phyloP scores from a whole-genome alignment of 2,113 vertebrate species.

The Rhegmatorhina hoffmannsi region DNA sequence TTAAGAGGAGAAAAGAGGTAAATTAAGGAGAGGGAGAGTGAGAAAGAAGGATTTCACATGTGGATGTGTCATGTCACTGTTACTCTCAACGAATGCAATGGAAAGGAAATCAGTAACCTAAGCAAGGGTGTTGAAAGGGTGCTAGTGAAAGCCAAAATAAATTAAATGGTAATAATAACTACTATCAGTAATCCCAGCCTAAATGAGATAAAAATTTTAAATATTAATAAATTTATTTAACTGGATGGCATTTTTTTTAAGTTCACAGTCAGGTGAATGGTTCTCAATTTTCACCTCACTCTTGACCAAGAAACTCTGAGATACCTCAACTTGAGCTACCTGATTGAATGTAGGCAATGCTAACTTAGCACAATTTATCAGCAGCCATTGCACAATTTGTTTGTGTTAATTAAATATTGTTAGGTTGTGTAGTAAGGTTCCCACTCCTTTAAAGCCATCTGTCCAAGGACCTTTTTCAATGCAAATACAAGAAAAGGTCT shows the following conservation, averaged over 20 bases:
- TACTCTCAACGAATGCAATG: rapidly evolving
- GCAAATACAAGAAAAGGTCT: not conserved
- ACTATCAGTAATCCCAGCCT: not conserved
- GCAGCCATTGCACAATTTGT: not conserved
- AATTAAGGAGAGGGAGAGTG: not conserved
- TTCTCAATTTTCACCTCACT: not conserved
- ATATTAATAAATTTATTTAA: not conserved
- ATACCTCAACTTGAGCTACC: not conserved
- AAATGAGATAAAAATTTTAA: not conserved
- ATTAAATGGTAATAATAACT: not conserved
- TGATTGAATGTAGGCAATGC: not conserved
- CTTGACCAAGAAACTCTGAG: not conserved
- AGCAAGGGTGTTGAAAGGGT: not conserved
- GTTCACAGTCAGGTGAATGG: not conserved
- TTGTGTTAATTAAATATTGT: not conserved
- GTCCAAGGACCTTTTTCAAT: not conserved
- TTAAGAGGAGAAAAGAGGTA: not conserved
- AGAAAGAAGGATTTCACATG: not conserved
- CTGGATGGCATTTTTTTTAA: not conserved
- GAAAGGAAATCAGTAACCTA: not conserved
- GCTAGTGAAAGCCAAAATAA: not conserved
- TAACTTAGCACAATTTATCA: not conserved
- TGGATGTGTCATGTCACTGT: not conserved
- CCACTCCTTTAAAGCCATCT: not conserved
- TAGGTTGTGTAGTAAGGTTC: not conserved